Evolutionary conservation across 1,140 invertebrate genomes (phyloP), one percentile per base, ranked within the genome.

Genomic region (Sarcophaga peregrina): DNA sequence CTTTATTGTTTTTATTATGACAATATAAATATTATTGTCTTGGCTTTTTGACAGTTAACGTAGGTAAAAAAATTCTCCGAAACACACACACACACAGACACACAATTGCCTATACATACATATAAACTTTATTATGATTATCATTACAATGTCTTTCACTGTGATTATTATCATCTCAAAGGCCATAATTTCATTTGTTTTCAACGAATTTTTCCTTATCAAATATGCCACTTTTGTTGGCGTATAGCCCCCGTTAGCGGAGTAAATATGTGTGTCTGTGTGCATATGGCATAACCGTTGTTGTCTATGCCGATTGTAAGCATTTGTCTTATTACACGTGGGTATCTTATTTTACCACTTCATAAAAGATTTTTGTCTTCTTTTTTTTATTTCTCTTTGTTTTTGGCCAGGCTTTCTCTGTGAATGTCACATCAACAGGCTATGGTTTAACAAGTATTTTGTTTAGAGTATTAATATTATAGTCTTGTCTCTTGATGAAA

Each of bases 1-100:
- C 75, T 78, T 78, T 78, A 78, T 78, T 78, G 75, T 78, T 78
- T 78, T 50, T 78, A 78, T 78, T 78, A 78, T 78, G 74, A 78
- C 75, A 78, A 50, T 45, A 78, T 78, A 78, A 78, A 78, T 78
- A 78, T 78, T 78, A 78, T 78, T 25, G 75, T 78, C 75, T 50
- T 78, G 48, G 11, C 75, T 78, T 78, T 78, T 78, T 78, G 75
- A 78, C 75, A 78, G 75, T 52, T 78, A 78, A 78, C 75, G 75
- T 78, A 78, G 75, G 75, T 78, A 76, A 47, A 15, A n/a, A n/a
- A 48, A 15, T 76, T 58, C 6, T 58, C 3, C n/a, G 15, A 25
- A 20, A 68, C 0, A 25, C 20, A 25, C 62, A 68, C 0, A 25
- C 20, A 25, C 62, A 68, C 10, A 25, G 7, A 58, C 54, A 58